Evolutionary conservation across 2,797 vertebrate species (phyloP).

Genomic region (Eutrigla gurnardus): DNA sequence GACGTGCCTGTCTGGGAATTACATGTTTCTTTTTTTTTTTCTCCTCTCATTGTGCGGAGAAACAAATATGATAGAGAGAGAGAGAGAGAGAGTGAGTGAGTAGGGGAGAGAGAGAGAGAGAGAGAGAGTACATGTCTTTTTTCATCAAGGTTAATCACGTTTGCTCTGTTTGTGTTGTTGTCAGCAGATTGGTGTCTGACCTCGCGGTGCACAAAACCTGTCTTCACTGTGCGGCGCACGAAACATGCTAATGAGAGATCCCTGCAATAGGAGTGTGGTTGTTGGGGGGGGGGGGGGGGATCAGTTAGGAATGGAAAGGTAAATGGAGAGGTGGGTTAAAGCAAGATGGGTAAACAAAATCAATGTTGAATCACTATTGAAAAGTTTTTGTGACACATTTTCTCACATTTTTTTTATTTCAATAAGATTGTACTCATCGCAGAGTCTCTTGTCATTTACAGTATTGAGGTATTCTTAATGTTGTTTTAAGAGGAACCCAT

Average conservation of each 20-base stretch:
- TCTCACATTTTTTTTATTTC: neutral
- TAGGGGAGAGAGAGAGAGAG: slow-evolving; percentile 36
- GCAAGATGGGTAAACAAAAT: no score
- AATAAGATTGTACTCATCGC: neutral
- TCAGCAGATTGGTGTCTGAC: slow-evolving; percentile 78
- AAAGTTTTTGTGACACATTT: neutral
- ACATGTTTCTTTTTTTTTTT: slow-evolving; percentile 26
- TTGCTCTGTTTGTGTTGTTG: slow-evolving; percentile 74
- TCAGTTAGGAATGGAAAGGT: neutral
- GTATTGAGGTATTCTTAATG: neutral
- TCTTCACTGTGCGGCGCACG: slow-evolving; percentile 20
- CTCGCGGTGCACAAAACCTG: slow-evolving; percentile 49
- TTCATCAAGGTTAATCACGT: slow-evolving; percentile 76
- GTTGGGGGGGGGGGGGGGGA: neutral
- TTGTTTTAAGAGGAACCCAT: neutral
- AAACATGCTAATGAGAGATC: slow-evolving; percentile 70
- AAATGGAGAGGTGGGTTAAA: slow-evolving; percentile 11
- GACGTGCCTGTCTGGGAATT: slow-evolving; percentile 78
- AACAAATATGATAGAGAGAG: slow-evolving; percentile 54
- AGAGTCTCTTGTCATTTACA: neutral
- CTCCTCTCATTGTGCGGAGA: slow-evolving; percentile 57
- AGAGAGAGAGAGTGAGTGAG: slow-evolving; percentile 1
- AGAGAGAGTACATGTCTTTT: slow-evolving; percentile 38
- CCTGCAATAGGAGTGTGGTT: neutral
- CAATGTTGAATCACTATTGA: neutral